Evolutionary conservation across 92 coral and sea anemone genomes (phyloP).

Genomic region (Actinostola sp.): DNA sequence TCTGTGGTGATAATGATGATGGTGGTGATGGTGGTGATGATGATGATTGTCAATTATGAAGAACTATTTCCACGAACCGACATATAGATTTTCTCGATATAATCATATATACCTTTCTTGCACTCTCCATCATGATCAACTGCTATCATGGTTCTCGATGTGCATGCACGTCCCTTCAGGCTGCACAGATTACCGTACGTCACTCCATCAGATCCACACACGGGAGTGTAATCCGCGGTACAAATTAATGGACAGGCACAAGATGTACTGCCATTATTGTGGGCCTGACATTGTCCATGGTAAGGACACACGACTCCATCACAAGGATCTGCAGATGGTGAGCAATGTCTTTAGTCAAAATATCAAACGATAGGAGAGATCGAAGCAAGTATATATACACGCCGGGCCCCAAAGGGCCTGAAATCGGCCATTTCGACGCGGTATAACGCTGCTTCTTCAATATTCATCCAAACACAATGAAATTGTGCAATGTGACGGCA

Average conservation of each 20-base stretch:
- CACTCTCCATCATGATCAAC: constrained; percentile 63
- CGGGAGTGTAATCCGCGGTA: constrained; percentile 51
- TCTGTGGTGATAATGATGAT: no score
- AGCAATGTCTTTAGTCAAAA: background rate
- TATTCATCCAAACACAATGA: no score
- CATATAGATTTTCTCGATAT: no score
- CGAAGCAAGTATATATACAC: no score
- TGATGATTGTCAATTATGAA: no score
- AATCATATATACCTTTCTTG: no score
- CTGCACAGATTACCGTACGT: constrained; percentile 52
- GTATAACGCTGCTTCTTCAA: no score
- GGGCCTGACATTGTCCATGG: constrained; percentile 21
- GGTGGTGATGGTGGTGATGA: no score
- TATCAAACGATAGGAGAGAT: background rate
- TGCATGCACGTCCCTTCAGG: constrained; percentile 39
- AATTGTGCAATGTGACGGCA: no score
- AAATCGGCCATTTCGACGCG: no score
- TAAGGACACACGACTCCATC: background rate
- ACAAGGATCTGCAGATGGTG: constrained; percentile 13
- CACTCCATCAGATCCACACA: constrained; percentile 66
- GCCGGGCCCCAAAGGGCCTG: no score
- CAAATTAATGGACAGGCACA: constrained; percentile 67
- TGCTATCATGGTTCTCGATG: constrained; percentile 26
- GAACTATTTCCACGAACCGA: no score
- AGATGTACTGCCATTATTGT: constrained; percentile 59